These are phyloP conservation scores for Eupleurogrammus muticus DNA, from an alignment of 2,797 vertebrate species.

Conservation along the genomic window DNA sequence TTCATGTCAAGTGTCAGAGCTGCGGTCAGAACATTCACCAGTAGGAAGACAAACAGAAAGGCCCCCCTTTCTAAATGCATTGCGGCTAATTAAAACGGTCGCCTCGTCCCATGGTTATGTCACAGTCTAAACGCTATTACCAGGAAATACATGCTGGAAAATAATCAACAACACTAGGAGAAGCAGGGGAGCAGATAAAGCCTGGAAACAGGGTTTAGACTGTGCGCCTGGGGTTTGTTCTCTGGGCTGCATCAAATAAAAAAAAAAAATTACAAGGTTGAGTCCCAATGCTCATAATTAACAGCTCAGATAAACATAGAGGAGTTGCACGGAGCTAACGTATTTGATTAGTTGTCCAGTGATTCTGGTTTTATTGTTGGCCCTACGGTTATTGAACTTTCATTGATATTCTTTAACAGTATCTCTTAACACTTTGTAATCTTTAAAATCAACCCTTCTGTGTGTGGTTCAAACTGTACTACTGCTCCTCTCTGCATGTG, in stretches of 20 bases:
- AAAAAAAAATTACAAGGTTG: slow-evolving; percentile 20
- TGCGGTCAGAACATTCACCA: slow-evolving; percentile 6
- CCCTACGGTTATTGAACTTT: slow-evolving; percentile 10
- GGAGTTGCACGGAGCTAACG: slow-evolving; percentile 23
- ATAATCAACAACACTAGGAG: slow-evolving; percentile 36
- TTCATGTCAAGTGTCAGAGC: neutral
- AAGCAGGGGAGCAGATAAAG: slow-evolving; percentile 30
- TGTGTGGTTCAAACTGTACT: slow-evolving; percentile 29
- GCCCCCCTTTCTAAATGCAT: slow-evolving; percentile 9
- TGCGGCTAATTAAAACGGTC: neutral
- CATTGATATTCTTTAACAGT: slow-evolving; percentile 28
- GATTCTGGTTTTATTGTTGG: slow-evolving; percentile 14
- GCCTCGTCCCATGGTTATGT: slow-evolving; percentile 7
- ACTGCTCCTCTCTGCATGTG: slow-evolving; percentile 22
- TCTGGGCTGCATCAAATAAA: slow-evolving; percentile 18
- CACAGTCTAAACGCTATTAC: slow-evolving; percentile 45
- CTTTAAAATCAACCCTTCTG: slow-evolving; percentile 33
- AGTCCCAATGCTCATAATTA: slow-evolving; percentile 36
- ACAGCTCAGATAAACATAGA: slow-evolving; percentile 37
- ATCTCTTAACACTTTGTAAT: slow-evolving; percentile 26
- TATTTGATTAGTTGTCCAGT: slow-evolving; percentile 38
- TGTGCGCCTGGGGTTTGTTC: slow-evolving; percentile 29
- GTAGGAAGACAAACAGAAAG: slow-evolving; percentile 2
- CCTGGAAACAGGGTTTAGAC: slow-evolving; percentile 47
- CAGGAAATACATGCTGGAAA: slow-evolving; percentile 34